Percentiles rank a stretch among this genome's conserved stretches.
These are phyloP conservation scores for Elephas maximus DNA, from an alignment of 2,113 vertebrate species.

Conservation along the genomic window DNA sequence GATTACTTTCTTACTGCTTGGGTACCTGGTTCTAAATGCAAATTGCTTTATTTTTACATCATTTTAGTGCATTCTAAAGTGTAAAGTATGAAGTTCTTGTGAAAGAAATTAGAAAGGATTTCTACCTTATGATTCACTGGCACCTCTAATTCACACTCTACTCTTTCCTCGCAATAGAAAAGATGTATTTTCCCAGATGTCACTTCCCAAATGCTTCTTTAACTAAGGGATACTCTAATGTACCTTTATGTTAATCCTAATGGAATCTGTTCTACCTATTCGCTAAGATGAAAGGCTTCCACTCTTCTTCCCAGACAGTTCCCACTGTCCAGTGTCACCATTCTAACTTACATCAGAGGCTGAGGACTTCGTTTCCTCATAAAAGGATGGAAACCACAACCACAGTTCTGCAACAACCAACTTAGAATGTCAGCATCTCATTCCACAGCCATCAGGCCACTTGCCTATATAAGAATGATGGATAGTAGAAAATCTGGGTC, in stretches of 20 bases:
- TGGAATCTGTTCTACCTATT: not conserved
- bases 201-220: not conserved
- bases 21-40: not conserved
- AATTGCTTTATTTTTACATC: not conserved
- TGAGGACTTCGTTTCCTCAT: not conserved
- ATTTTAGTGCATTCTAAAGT: slow-evolving; percentile 28
- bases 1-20: not conserved
- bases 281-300: not conserved
- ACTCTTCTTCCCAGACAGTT: not conserved
- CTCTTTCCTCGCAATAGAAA: not conserved
- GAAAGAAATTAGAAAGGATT: not conserved
- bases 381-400: not conserved
- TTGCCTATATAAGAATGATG: not conserved
- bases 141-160: slow-evolving; percentile 11
- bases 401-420: not conserved
- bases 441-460: not conserved
- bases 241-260: not conserved
- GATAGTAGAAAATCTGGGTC: not conserved
- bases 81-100: not conserved
- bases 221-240: not conserved
- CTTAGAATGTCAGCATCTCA: not conserved
- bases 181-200: slow-evolving; percentile 15
- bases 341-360: not conserved
- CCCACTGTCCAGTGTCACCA: not conserved
- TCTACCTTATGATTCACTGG: not conserved